These are phyloP conservation scores for Epicauta chinensis DNA, from an alignment of 1,140 invertebrate species.

Conservation along the genomic window DNA sequence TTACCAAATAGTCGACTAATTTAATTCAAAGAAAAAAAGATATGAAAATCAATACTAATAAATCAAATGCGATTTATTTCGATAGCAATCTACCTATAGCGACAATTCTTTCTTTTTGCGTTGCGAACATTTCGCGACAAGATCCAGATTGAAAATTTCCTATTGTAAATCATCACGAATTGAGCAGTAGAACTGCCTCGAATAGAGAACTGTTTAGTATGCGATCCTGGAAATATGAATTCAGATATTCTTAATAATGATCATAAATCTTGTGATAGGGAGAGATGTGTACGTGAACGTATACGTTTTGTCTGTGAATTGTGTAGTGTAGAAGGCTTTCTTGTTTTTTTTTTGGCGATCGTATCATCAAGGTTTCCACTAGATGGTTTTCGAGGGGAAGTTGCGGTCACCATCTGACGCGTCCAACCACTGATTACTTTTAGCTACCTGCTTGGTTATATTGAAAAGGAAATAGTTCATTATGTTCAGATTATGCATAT, in stretches of 20 bases:
- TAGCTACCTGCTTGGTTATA: conserved; percentile 1
- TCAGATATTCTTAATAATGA: conserved; percentile 16
- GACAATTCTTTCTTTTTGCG: no score
- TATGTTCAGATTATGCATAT: no score
- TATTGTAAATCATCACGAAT: conserved; percentile 4
- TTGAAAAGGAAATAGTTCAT: no score
- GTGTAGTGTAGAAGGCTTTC: no score
- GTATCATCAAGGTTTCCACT: conserved; percentile 1
- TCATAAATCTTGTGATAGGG: conserved; percentile 10
- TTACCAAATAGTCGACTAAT: no score
- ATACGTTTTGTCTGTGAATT: no score
- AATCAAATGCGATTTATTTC: no score
- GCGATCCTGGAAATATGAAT: conserved; percentile 12
- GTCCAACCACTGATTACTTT: background rate
- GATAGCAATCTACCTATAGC: no score
- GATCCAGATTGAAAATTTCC: conserved; percentile 8
- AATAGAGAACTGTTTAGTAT: conserved; percentile 16
- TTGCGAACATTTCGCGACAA: background rate
- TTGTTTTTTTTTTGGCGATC: no score
- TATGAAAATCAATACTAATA: no score
- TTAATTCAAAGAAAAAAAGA: no score
- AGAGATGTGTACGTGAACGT: no score
- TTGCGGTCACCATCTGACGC: conserved; percentile 11
- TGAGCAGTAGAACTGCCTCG: background rate
- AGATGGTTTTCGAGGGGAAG: conserved; percentile 3